Percentiles rank a stretch among this genome's conserved stretches.
These are phyloP conservation scores for Bombus affinis DNA, from an alignment of 1,140 invertebrate genomes.

Conservation along the genomic window DNA sequence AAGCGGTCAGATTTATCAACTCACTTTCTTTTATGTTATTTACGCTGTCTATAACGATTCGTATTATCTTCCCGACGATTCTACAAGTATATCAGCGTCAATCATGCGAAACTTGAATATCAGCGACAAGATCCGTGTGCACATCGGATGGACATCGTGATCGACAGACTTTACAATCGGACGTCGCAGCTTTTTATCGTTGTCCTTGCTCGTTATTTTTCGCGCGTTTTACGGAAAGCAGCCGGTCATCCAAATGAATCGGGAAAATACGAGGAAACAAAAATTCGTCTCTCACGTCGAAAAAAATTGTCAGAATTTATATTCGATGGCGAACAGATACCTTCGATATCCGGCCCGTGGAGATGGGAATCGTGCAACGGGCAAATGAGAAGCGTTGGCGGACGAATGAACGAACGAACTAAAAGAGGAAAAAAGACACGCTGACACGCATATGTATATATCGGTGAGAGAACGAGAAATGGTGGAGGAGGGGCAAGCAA, in stretches of 20 bases:
- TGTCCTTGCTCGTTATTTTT: conserved; percentile 44
- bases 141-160: background rate
- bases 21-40: too few relatives aligned
- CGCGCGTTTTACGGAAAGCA: background rate
- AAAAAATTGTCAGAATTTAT: conserved; percentile 56
- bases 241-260: background rate
- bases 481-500: background rate
- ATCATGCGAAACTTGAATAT: background rate
- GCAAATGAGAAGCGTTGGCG: conserved; percentile 41
- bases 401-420: conserved; percentile 5
- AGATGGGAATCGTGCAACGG: conserved; percentile 47
- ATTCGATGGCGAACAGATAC: conserved; percentile 43
- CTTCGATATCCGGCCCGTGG: conserved; percentile 43
- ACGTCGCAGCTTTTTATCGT: conserved; percentile 35
- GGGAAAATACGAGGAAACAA: background rate
- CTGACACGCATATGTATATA: background rate
- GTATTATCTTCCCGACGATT: too few relatives aligned
- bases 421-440: background rate
- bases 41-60: too few relatives aligned
- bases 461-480: background rate
- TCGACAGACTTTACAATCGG: conserved; percentile 27
- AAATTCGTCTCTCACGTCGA: conserved; percentile 6
- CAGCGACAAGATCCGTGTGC: background rate
- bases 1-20: background rate
- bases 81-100: background rate